Base-by-base conservation (phyloP, 2,888 invertebrate species). In the Lutraria lutraria region DNA sequence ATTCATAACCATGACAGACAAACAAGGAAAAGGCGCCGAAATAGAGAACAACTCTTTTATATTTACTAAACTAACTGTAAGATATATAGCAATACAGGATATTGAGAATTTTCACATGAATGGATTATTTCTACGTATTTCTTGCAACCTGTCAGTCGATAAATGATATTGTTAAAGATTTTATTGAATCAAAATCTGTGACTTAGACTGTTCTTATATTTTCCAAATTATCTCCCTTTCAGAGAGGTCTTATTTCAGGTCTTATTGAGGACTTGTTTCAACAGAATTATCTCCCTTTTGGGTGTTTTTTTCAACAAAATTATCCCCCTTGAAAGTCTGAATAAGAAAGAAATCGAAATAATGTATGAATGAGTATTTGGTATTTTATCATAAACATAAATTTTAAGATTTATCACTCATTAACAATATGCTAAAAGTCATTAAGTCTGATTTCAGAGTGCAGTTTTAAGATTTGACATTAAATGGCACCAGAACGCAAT, bases 21-120 rank as follows among this genome's bases (percentile, higher is more conserved):
- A 82, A 81, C 81, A 68, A 43, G 52, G 19, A 81, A 82, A 34
- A 68, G 86, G 86, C 86, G 86, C 86, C 86, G 53, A 81, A 43
- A n/a, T n/a, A 16, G n/a, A 76, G 81, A 54, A 86, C n/a, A 13
- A 81, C 29, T 81, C 86, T 86, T 52, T 15, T 53, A 80, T 79
- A 43, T 81, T 56, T n/a, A 68, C 63, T 25, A 68, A 68, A 25
- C n/a, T 8, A 12, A 68, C 63, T n/a, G 63, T 68, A 68, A 68
- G 63, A n/a, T 25, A n/a, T 25, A 25, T 8, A 25, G 63, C 63
- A 68, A 68, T 68, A 25, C 25, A 68, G 63, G 25, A n/a, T 68
- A 68, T 68, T 68, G 63, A 25, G 63, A 68, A 25, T 68, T 68
- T 25, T 13, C 63, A 25, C 0, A 68, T 68, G 63, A 68, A 68